Evolutionary conservation across 2,797 vertebrate species (phyloP).

Genomic region (Sebastes baramenuke): DNA sequence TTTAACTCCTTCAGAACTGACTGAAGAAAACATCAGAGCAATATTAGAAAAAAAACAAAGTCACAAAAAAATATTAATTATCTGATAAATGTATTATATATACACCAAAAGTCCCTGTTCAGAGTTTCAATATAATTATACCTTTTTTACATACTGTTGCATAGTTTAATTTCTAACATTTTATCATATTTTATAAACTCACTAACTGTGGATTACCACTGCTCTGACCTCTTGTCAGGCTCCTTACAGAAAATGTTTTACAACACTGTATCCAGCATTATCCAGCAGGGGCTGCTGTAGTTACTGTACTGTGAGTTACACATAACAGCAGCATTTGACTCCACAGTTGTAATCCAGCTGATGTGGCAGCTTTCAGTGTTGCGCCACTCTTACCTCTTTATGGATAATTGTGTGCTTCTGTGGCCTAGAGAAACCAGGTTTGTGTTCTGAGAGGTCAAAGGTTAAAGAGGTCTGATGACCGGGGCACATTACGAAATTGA

Average conservation of each 20-base stretch:
- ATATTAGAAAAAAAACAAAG: not conserved
- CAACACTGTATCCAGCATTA: not conserved
- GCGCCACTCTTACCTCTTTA: not conserved
- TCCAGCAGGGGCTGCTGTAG: conserved; percentile 64
- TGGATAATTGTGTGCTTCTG: not conserved
- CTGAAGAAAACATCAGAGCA: not conserved
- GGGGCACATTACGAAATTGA: not conserved
- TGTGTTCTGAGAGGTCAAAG: not conserved
- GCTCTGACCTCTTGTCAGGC: not conserved
- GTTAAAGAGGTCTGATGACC: not conserved
- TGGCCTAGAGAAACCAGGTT: not conserved
- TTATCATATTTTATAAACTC: not conserved
- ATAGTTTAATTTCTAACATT: not conserved
- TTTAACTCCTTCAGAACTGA: conserved; percentile 56
- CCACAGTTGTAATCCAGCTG: not conserved
- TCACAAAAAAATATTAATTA: not conserved
- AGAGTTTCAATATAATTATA: not conserved
- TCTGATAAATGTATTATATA: not conserved
- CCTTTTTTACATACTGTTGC: not conserved
- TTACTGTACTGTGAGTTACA: not conserved
- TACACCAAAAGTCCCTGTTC: not conserved
- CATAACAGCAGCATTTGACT: not conserved
- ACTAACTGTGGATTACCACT: not conserved
- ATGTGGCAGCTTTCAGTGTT: not conserved
- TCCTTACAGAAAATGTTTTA: not conserved